Percentiles rank a stretch among this genome's conserved stretches.
phyloP scores from a whole-genome alignment of 2,888 invertebrate genomes.

The Amphimallon solstitiale region DNA sequence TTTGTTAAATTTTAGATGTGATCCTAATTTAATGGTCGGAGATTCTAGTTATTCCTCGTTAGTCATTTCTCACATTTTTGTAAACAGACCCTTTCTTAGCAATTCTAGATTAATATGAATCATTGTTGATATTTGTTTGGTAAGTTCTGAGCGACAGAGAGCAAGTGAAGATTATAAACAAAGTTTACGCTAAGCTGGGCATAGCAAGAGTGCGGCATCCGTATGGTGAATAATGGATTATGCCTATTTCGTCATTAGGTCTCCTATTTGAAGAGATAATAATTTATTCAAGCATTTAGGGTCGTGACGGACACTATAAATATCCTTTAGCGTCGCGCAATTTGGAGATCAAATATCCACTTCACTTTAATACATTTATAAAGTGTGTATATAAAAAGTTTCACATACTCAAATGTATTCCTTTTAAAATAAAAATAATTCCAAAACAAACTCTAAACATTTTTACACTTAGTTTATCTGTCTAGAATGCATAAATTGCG shows the following conservation, averaged over 20 bases:
- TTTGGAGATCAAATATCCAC: background rate
- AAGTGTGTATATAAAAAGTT: background rate
- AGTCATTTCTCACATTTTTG: no score
- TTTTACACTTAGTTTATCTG: no score
- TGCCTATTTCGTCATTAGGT: background rate
- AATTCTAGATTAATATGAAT: no score
- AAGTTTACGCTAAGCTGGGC: slow-evolving; percentile 1
- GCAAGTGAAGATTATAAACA: slow-evolving; percentile 9
- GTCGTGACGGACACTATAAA: background rate
- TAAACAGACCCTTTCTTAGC: no score
- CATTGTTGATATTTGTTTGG: background rate
- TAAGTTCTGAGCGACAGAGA: background rate
- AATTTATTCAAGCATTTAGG: slow-evolving; percentile 6
- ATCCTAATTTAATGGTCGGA: no score
- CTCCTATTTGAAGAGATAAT: slow-evolving; percentile 10
- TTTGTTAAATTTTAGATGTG: no score
- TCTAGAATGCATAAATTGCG: no score
- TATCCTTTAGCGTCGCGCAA: background rate
- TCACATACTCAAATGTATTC: no score
- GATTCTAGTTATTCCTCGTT: no score
- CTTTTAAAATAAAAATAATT: no score
- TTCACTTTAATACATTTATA: background rate
- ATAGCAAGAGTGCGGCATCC: background rate
- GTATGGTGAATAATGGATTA: background rate
- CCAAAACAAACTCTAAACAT: no score